phyloP scores from a whole-genome alignment of 2,113 vertebrate species.

The Okapia johnstoni region DNA sequence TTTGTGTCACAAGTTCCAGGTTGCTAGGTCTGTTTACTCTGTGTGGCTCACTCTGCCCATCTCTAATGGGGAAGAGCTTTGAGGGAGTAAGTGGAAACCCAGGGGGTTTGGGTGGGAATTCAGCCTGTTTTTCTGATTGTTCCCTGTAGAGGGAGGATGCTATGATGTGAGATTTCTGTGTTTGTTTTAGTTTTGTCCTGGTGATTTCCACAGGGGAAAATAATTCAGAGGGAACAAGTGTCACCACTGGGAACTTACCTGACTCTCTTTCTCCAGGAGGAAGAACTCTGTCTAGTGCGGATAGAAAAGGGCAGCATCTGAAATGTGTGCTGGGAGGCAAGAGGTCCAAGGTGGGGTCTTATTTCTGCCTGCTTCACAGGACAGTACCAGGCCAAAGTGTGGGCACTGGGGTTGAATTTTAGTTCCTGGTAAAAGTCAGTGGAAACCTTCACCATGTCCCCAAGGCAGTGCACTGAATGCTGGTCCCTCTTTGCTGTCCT shows the following conservation, averaged over 20 bases:
- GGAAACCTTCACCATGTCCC: not conserved
- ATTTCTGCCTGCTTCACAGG: not conserved
- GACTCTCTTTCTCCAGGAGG: not conserved
- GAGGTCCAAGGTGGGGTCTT: not conserved
- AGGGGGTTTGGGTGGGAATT: not conserved
- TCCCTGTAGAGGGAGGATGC: not conserved
- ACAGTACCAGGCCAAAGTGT: not conserved
- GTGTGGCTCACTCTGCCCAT: not conserved
- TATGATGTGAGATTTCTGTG: not conserved
- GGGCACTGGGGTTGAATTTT: not conserved
- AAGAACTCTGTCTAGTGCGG: not conserved
- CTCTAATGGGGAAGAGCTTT: not conserved
- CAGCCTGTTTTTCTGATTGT: not conserved
- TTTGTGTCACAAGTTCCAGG: not conserved
- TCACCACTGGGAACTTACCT: not conserved
- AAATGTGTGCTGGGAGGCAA: not conserved
- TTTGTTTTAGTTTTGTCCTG: conserved; percentile 1
- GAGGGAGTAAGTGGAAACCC: not conserved
- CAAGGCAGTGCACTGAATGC: not conserved
- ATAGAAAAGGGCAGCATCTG: not conserved
- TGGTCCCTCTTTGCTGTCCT: not conserved
- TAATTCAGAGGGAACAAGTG: not conserved
- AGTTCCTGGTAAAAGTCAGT: not conserved
- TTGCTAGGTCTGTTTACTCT: not conserved
- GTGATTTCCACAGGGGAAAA: not conserved